phyloP scores from a whole-genome alignment of 1,140 invertebrate genomes.

The Thrips palmi region DNA sequence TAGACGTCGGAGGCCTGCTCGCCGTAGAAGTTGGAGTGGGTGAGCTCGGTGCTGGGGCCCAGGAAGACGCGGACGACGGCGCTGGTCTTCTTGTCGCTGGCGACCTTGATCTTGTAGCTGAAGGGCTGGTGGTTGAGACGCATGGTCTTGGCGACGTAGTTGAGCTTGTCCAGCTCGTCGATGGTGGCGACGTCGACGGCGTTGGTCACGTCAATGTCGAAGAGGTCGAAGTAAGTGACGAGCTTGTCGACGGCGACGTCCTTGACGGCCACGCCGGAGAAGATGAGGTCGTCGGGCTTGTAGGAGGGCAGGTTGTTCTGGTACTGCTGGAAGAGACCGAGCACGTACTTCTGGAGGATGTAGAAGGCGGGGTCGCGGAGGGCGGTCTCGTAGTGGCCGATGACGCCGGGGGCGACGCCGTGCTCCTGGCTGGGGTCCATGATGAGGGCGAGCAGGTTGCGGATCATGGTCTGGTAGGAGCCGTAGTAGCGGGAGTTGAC shows the following conservation, averaged over 20 bases:
- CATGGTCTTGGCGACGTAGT: constrained; percentile 31
- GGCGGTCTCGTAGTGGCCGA: constrained; percentile 26
- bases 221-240: constrained; percentile 50
- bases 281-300: constrained; percentile 31
- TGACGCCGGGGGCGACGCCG: constrained; percentile 23
- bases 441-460: constrained; percentile 25
- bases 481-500: constrained; percentile 34
- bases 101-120: constrained; percentile 35
- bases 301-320: constrained; percentile 32
- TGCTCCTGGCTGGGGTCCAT: constrained; percentile 25
- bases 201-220: constrained; percentile 44
- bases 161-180: constrained; percentile 12
- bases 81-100: constrained; percentile 30
- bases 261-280: constrained; percentile 39
- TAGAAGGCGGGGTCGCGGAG: constrained; percentile 33
- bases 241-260: constrained; percentile 39
- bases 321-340: constrained; percentile 31
- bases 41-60: constrained; percentile 43
- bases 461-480: constrained; percentile 26
- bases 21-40: constrained; percentile 24
- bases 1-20: too few species aligned
- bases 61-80: constrained; percentile 42
- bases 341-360: constrained; percentile 26
- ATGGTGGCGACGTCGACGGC: constrained; percentile 26
- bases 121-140: constrained; percentile 42